Evolutionary conservation across 2,113 vertebrate genomes (phyloP), one percentile per base, ranked within the genome.

Genomic region (Crotophaga sulcirostris): DNA sequence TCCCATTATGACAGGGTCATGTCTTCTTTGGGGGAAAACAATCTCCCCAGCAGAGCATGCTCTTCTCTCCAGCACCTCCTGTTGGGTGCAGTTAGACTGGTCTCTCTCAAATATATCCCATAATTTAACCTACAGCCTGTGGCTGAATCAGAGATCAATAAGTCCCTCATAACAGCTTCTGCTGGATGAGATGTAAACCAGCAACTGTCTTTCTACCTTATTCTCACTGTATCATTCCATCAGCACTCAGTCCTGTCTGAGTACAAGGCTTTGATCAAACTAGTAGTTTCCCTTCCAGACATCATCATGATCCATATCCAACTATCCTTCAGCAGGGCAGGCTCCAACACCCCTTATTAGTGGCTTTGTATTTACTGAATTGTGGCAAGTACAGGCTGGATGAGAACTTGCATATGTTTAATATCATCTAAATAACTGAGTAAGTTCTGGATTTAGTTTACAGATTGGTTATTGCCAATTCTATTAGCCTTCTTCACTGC

Each of bases 271-370:
- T 95, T 96, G 96, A 96, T 94, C 92, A 96, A 91, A 94, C 92
- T 77, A 58, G 88, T 92, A 96, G 94, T 90, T 96, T 96, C 84
- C 83, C 96, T 97, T 96, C 88, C 68, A 95, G 86, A 96, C 93
- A 93, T 88, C 88, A 93, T 78, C 69, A 84, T 6, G 56, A 95
- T 90, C 84, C 92, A 84, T 93, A 92, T 93, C 94, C 90, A 96
- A 84, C 88, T 89, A 93, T 95, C 94, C 93, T 96, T 94, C 95
- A 94, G 95, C 85, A 87, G 89, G 94, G 94, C 92, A 92, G 95
- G 92, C 88, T 96, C 86, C 40, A 81, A 94, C 96, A 93, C 58
- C 56, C 73, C 76, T 95, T 78, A 90, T 93, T 87, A 97, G 90
- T 78, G 91, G 89, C 82, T 94, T 85, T 91, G 86, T 84, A 89